A percentile compares a stretch with the other conserved stretches of the same genome.
Evolutionary conservation across 2,797 vertebrate species (phyloP).

Genomic region (Oryzias sinensis): DNA sequence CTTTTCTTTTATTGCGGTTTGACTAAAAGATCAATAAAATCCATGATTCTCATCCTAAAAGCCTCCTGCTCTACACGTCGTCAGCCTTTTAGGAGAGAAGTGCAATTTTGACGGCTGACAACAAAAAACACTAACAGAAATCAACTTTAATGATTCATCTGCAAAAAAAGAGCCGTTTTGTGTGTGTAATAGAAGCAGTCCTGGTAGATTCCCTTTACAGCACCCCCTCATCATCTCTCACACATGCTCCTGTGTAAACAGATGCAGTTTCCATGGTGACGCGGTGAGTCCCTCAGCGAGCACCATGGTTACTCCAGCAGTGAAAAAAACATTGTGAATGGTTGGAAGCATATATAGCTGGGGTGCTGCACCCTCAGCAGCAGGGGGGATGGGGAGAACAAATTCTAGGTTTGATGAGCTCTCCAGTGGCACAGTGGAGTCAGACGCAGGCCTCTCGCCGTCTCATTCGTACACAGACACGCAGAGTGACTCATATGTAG

Average conservation of each 20-base stretch:
- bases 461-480: slow-evolving; percentile 60
- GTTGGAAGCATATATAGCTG: slow-evolving; percentile 54
- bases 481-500: slow-evolving; percentile 67
- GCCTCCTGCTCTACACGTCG: no score
- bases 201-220: slow-evolving; percentile 24
- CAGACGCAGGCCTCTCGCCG: slow-evolving; percentile 48
- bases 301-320: slow-evolving; percentile 82
- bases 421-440: slow-evolving; percentile 65
- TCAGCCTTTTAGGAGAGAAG: no score
- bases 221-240: slow-evolving; percentile 39
- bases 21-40: no score
- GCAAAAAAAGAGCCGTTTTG: background rate
- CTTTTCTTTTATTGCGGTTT: no score
- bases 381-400: slow-evolving; percentile 47
- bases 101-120: no score
- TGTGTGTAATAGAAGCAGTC: slow-evolving; percentile 4
- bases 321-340: slow-evolving; percentile 65
- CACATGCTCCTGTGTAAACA: slow-evolving; percentile 79
- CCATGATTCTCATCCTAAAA: no score
- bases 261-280: slow-evolving; percentile 87
- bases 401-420: slow-evolving; percentile 69
- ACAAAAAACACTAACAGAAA: no score
- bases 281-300: slow-evolving; percentile 71
- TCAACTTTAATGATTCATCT: no score
- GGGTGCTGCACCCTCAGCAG: slow-evolving; percentile 53